Conservation (phyloP, 2,888 invertebrate species). For the Lycia hirtaria region DNA sequence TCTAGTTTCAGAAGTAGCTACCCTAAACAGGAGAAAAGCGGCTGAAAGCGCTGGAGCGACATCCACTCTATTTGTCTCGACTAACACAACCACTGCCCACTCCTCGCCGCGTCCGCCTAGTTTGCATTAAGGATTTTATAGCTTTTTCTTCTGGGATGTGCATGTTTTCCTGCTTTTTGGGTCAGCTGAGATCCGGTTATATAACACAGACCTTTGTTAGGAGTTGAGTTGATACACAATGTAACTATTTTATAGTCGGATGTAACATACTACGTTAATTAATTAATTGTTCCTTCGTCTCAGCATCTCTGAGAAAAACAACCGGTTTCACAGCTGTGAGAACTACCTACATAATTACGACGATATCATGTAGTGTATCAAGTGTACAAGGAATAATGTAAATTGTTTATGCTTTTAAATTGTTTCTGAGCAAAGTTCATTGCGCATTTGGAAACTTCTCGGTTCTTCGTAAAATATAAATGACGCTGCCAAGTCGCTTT, state of each 20-base stretch:
- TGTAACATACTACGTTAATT: neutral
- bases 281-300: neutral
- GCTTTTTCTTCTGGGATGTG: conserved; percentile 63
- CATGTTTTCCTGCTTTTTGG: conserved; percentile 50
- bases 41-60: conserved; percentile 65
- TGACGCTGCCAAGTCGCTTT: conserved; percentile 23
- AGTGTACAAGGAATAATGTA: neutral
- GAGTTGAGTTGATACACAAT: neutral
- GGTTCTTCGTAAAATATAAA: conserved; percentile 30
- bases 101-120: conserved; percentile 69
- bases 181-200: conserved; percentile 40
- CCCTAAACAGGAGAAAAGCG: conserved; percentile 48
- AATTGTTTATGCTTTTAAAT: conserved; percentile 13
- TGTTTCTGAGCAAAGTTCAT: conserved; percentile 13
- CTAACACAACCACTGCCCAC: conserved; percentile 74
- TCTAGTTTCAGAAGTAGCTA: conserved; percentile 6
- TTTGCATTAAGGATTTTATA: conserved; percentile 76
- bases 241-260: conserved; percentile 1
- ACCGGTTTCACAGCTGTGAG: neutral
- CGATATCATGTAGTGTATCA: neutral
- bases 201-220: conserved; percentile 20
- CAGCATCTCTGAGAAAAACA: neutral
- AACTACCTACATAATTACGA: neutral
- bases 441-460: conserved; percentile 9
- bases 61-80: conserved; percentile 76